Evolutionary conservation across 2,888 invertebrate genomes (phyloP).

Genomic region (Archips xylosteana): DNA sequence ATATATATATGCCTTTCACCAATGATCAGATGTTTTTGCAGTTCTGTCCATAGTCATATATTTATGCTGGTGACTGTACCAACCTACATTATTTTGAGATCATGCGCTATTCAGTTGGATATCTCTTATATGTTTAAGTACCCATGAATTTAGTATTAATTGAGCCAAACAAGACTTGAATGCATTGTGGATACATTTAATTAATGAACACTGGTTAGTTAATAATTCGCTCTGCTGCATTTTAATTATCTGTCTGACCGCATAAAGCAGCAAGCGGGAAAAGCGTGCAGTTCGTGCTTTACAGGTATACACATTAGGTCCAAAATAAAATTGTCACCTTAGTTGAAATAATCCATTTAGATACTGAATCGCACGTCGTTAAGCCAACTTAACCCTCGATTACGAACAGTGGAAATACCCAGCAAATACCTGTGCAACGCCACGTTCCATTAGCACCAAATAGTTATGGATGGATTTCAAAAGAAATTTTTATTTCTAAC

Average conservation of each 20-base stretch:
- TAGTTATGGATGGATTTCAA: neutral
- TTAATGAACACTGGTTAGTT: neutral
- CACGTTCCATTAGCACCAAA: no score
- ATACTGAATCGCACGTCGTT: neutral
- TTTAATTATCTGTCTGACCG: neutral
- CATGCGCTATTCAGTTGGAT: no score
- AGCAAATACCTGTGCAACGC: neutral
- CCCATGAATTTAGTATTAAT: no score
- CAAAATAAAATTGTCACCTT: neutral
- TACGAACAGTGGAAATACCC: neutral
- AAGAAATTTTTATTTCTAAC: no score
- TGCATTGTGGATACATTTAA: neutral
- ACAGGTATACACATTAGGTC: neutral
- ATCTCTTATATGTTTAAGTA: no score
- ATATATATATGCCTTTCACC: no score
- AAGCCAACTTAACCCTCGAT: neutral
- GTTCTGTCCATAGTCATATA: no score
- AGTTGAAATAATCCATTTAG: neutral
- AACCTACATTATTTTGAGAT: no score
- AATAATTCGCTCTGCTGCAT: neutral
- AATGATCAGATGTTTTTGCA: no score
- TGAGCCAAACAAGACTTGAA: no score
- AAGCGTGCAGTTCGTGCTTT: neutral
- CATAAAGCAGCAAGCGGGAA: neutral
- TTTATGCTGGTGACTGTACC: no score